phyloP scores from a whole-genome alignment of 2,888 invertebrate species.

The Xanthorhoe spadicearia region DNA sequence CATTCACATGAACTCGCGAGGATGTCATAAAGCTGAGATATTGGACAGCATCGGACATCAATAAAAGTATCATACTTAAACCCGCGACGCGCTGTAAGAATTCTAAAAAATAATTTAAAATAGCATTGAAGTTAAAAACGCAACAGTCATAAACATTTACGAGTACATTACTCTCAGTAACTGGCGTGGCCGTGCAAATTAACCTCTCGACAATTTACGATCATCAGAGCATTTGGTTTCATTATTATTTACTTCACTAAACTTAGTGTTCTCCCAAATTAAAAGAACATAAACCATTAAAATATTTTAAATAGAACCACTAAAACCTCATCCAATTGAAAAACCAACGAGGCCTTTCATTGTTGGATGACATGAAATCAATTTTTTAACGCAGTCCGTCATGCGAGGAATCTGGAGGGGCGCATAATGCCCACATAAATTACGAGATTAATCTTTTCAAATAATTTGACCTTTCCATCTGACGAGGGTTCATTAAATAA shows the following conservation, averaged over 20 bases:
- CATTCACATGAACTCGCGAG: slow-evolving; percentile 53
- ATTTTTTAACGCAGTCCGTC: slow-evolving; percentile 70
- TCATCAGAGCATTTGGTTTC: slow-evolving; percentile 49
- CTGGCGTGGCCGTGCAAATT: slow-evolving; percentile 70
- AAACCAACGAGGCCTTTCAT: slow-evolving; percentile 32
- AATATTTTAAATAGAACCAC: slow-evolving; percentile 51
- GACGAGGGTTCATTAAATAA: slow-evolving; percentile 85
- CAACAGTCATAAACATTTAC: slow-evolving; percentile 80
- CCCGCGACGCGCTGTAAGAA: slow-evolving; percentile 52
- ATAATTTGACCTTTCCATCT: slow-evolving; percentile 84
- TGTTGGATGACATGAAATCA: slow-evolving; percentile 65
- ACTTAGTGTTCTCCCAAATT: slow-evolving; percentile 16
- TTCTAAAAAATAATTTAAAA: slow-evolving; percentile 73
- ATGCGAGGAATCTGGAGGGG: slow-evolving; percentile 74
- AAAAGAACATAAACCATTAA: slow-evolving; percentile 50
- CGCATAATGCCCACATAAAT: slow-evolving; percentile 79
- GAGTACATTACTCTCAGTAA: slow-evolving; percentile 80
- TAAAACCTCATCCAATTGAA: slow-evolving; percentile 44
- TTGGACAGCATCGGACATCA: slow-evolving; percentile 62
- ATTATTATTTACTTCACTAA: slow-evolving; percentile 43
- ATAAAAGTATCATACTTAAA: slow-evolving; percentile 61
- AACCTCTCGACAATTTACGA: slow-evolving; percentile 57
- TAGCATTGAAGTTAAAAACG: slow-evolving; percentile 68
- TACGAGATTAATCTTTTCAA: slow-evolving; percentile 84
- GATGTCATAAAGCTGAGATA: slow-evolving; percentile 66